These are phyloP conservation scores for Macropis europaea DNA, from an alignment of 2,888 invertebrate genomes.

Conservation along the genomic window DNA sequence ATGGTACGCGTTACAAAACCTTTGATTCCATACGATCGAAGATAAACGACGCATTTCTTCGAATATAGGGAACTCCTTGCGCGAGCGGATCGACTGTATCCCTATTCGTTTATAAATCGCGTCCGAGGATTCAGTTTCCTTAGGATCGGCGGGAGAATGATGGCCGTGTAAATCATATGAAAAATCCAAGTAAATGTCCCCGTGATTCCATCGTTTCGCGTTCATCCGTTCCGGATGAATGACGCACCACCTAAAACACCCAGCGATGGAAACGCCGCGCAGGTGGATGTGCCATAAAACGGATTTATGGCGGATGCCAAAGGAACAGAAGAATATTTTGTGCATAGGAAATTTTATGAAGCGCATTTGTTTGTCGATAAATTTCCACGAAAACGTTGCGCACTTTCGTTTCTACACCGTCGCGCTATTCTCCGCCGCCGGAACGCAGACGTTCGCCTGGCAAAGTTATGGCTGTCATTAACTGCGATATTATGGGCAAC, in stretches of 20 bases:
- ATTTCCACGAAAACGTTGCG: conserved; percentile 1
- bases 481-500: conserved; percentile 13
- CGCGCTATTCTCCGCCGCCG: conserved; percentile 1
- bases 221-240: conserved; percentile 25
- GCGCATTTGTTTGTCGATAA: conserved; percentile 26
- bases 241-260: conserved; percentile 2
- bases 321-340: conserved; percentile 30
- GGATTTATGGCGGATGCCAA: conserved; percentile 29
- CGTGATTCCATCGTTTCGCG: not conserved
- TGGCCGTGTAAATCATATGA: conserved; percentile 8
- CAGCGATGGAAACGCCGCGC: not conserved
- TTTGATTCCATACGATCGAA: not conserved
- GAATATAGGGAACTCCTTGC: not conserved
- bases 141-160: not conserved
- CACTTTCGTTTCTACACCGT: not conserved
- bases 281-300: conserved; percentile 23
- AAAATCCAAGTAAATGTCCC: conserved; percentile 13
- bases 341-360: conserved; percentile 11
- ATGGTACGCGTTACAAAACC: no score
- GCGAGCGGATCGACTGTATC: not conserved
- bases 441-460: not conserved
- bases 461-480: conserved; percentile 9
- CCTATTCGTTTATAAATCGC: not conserved
- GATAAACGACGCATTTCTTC: not conserved
- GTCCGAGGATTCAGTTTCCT: not conserved